A percentile compares a stretch with the other conserved stretches of the same genome.
phyloP scores from a whole-genome alignment of 1,140 invertebrate genomes.

The Bombyx mandarina region DNA sequence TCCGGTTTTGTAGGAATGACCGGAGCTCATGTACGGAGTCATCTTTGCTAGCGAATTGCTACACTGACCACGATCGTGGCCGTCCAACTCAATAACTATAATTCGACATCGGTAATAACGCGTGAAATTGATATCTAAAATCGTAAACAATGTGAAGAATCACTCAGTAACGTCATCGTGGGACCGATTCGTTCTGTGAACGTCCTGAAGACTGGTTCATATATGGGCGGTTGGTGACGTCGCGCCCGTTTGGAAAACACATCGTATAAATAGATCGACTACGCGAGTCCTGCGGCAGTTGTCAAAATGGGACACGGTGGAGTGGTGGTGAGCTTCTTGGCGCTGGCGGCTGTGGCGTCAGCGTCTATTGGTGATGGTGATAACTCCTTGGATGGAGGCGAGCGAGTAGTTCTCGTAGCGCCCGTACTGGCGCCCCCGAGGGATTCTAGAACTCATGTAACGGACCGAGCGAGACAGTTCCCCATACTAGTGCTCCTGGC shows the following conservation, averaged over 20 bases:
- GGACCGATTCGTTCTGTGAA: conserved; percentile 28
- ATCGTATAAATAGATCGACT: conserved; percentile 58
- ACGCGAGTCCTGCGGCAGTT: conserved; percentile 50
- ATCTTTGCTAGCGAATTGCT: conserved; percentile 39
- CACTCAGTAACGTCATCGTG: conserved; percentile 42
- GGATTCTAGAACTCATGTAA: conserved; percentile 38
- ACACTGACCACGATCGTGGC: conserved; percentile 26
- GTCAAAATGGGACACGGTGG: conserved; percentile 46
- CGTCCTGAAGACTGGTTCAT: conserved; percentile 23
- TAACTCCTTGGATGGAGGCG: conserved; percentile 42
- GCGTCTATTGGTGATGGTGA: conserved; percentile 43
- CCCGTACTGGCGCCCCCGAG: conserved; percentile 52
- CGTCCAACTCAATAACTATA: conserved; percentile 6
- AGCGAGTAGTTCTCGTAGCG: conserved; percentile 45
- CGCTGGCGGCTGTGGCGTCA: conserved; percentile 24
- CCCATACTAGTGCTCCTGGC: conserved; percentile 54
- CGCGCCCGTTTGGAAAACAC: conserved; percentile 34
- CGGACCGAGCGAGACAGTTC: conserved; percentile 49
- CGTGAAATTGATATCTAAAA: conserved; percentile 5
- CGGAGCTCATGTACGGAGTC: conserved; percentile 18
- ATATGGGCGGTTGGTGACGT: conserved; percentile 38
- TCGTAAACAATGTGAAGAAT: conserved; percentile 15
- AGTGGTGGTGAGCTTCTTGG: conserved; percentile 41
- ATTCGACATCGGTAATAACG: conserved; percentile 1
- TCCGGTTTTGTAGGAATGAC: conserved; percentile 59